Base-by-base conservation (phyloP, 2,888 invertebrate genomes). In the Teleiodes luculella region DNA sequence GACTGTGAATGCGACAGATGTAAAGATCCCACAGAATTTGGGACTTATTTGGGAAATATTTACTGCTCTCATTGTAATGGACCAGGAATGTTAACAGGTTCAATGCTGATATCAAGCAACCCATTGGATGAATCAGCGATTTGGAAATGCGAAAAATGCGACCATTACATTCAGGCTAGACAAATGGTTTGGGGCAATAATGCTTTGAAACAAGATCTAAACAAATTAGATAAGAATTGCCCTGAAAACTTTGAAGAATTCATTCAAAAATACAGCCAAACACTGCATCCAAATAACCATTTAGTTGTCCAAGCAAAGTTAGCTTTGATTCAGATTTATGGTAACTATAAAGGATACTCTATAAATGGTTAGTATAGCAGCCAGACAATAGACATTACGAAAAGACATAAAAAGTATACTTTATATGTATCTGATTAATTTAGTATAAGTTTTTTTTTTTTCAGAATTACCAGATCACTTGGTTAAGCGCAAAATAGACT, bases 141-240 rank as follows among this genome's bases (percentile, higher is more conserved):
- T 4, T 95, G 94, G 94, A 87, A 90, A 59, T 95, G 95, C 71
- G 90, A 92, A 59, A 86, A 90, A 61, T 95, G 95, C 68, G 86
- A 86, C 2, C 89, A 92, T 61, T 79, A 78, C 55, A 87, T 92
- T 37, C 72, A 90, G 28, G 91, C 91, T 1, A 89, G 91, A 48
- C 92, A 93, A 64, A 92, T 93, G 72, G 72, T 90, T 37, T 91
- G 91, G 80, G 91, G 92, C 0, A 93, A 94, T 64, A 91, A 91
- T n/a, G 90, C 91, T 0, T 74, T 94, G 45, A 90, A 91, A 61
- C 86, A 91, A 68, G 93, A 93, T 65, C 78, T 94, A 10, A 86
- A 85, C 14, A 76, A 82, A 2, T 59, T 93, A 8, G 88, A 91
- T 53, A 92, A 91, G 67, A 80, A 72, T 0, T 81, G 86, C 11